These are phyloP conservation scores for Orchesella flavescens DNA, from an alignment of 2,888 invertebrate species.

Conservation along the genomic window DNA sequence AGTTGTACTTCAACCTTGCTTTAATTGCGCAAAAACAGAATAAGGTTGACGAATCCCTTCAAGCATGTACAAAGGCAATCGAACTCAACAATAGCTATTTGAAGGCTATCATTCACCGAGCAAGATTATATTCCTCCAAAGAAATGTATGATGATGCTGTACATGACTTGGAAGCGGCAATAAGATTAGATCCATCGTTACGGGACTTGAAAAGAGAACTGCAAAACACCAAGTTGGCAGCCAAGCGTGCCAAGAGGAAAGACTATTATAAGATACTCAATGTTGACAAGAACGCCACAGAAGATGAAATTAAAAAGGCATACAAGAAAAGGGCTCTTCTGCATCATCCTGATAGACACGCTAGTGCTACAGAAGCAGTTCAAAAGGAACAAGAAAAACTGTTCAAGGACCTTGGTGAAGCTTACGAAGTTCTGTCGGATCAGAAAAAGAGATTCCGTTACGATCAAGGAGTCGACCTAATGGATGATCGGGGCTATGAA, in stretches of 20 bases:
- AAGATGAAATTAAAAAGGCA: constrained; percentile 95
- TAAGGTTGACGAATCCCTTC: constrained; percentile 84
- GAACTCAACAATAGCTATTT: constrained; percentile 89
- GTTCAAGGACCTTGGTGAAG: constrained; percentile 97
- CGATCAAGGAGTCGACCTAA: constrained; percentile 92
- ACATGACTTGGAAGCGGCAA: constrained; percentile 84
- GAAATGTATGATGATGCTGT: constrained; percentile 92
- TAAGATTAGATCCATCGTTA: constrained; percentile 65
- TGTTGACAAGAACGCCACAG: constrained; percentile 85
- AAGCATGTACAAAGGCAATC: constrained; percentile 88
- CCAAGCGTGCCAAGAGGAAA: constrained; percentile 94
- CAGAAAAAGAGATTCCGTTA: constrained; percentile 91
- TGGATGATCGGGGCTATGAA: constrained; percentile 77
- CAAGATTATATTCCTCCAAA: constrained; percentile 87
- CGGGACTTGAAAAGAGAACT: constrained; percentile 85
- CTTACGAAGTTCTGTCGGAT: constrained; percentile 92
- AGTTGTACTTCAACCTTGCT: constrained; percentile 69
- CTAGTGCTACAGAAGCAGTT: constrained; percentile 87
- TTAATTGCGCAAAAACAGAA: constrained; percentile 75
- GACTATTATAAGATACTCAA: constrained; percentile 97
- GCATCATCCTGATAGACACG: constrained; percentile 93
- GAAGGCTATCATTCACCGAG: constrained; percentile 90
- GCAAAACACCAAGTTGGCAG: constrained; percentile 89
- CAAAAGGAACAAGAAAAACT: constrained; percentile 93
- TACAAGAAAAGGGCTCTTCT: constrained; percentile 92